Conservation (phyloP, 1,140 invertebrate genomes). For the Oryzaephilus surinamensis region DNA sequence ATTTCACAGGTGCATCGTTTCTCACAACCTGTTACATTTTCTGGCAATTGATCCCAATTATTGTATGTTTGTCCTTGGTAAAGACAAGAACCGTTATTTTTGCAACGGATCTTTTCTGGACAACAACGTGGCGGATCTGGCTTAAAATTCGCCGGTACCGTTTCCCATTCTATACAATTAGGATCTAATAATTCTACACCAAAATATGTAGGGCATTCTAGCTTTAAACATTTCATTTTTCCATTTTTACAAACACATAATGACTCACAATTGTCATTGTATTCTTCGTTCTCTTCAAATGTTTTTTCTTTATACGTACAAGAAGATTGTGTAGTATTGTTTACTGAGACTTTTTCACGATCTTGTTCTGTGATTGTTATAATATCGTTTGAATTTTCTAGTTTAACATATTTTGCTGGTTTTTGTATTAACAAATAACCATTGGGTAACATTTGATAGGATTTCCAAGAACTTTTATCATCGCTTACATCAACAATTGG, state of each 20-base stretch:
- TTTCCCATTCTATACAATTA: conserved; percentile 75
- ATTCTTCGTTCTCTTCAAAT: conserved; percentile 43
- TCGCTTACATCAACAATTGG: conserved; percentile 33
- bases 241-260: conserved; percentile 58
- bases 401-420: conserved; percentile 27
- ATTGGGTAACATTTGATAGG: conserved; percentile 31
- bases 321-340: background rate
- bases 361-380: conserved; percentile 19
- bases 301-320: conserved; percentile 48
- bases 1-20: conserved; percentile 77
- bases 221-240: conserved; percentile 59
- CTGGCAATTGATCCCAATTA: conserved; percentile 43
- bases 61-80: conserved; percentile 54
- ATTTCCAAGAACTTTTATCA: conserved; percentile 35
- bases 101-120: conserved; percentile 61
- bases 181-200: conserved; percentile 73
- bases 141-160: conserved; percentile 56
- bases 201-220: conserved; percentile 73
- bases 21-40: conserved; percentile 66
- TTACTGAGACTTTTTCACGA: background rate
- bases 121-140: conserved; percentile 72
- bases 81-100: conserved; percentile 65
- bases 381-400: conserved; percentile 28
- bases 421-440: conserved; percentile 29
- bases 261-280: conserved; percentile 64